Conservation (phyloP, 2,797 vertebrate genomes). For the Syngnathus acus region DNA sequence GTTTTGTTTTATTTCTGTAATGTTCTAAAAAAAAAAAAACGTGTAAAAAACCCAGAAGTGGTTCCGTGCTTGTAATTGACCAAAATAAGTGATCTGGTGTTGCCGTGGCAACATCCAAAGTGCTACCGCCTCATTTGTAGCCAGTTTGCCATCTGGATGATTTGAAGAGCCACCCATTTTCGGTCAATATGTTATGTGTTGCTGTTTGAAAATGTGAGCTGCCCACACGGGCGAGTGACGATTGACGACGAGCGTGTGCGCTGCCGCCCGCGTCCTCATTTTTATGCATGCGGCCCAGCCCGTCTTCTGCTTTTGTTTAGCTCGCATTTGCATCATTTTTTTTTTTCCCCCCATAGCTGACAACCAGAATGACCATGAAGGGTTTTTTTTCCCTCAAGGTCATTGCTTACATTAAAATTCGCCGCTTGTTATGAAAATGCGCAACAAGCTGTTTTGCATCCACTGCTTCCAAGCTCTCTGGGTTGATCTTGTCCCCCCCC, state of each 20-base stretch:
- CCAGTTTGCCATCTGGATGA: not conserved
- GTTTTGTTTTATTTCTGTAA: too few relatives aligned
- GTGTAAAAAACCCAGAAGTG: too few relatives aligned
- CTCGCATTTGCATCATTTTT: not conserved
- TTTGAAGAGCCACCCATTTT: not conserved
- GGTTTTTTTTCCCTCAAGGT: constrained; percentile 12
- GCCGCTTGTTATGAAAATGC: constrained; percentile 23
- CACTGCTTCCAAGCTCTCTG: constrained; percentile 8
- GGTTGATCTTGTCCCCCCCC: constrained; percentile 6
- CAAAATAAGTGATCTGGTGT: not conserved
- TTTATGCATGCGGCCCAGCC: constrained; percentile 57
- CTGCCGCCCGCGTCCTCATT: constrained; percentile 47
- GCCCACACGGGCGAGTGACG: constrained; percentile 30
- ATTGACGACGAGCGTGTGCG: constrained; percentile 47
- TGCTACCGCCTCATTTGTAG: not conserved
- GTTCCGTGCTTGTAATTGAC: not conserved
- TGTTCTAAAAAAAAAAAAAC: too few relatives aligned
- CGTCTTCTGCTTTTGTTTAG: constrained; percentile 28
- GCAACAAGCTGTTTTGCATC: constrained; percentile 17
- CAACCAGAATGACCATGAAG: constrained; percentile 28
- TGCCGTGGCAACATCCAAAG: not conserved
- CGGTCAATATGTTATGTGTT: not conserved
- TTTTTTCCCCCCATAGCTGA: constrained; percentile 2
- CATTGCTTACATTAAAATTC: not conserved
- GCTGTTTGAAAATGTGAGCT: not conserved